These are phyloP conservation scores for Cartodere bifasciata DNA, from an alignment of 2,888 invertebrate genomes.

Conservation along the genomic window DNA sequence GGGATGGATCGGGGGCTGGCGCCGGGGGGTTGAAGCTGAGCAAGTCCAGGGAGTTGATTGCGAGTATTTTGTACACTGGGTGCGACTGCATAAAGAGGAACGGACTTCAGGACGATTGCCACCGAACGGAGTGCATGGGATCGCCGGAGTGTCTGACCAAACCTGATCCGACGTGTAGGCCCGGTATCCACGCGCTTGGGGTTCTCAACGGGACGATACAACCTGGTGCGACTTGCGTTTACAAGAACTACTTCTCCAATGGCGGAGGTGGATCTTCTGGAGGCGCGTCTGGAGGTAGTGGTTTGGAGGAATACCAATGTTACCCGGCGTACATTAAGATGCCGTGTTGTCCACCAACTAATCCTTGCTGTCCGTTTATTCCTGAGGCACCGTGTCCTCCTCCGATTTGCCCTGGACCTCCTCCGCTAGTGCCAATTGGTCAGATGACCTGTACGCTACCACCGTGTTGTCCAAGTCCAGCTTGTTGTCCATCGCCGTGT, in stretches of 20 bases:
- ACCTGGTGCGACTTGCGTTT: no score
- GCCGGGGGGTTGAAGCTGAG: constrained; percentile 32
- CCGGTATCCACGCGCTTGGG: constrained; percentile 28
- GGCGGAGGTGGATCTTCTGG: no score
- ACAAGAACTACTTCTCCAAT: no score
- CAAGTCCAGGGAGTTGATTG: constrained; percentile 42
- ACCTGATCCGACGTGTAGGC: constrained; percentile 37
- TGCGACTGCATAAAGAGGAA: constrained; percentile 46
- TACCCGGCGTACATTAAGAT: constrained; percentile 24
- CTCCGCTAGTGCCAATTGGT: constrained; percentile 25
- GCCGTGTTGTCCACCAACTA: constrained; percentile 16
- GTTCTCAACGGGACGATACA: constrained; percentile 14
- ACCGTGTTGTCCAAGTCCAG: constrained; percentile 14
- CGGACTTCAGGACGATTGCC: constrained; percentile 47
- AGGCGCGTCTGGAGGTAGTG: constrained; percentile 9
- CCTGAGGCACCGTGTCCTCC: constrained; percentile 26
- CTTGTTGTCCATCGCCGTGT: constrained; percentile 15
- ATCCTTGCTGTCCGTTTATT: constrained; percentile 23
- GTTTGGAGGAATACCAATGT: constrained; percentile 26
- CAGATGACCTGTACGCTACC: no score
- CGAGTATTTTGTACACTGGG: constrained; percentile 39
- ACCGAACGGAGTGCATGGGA: constrained; percentile 38
- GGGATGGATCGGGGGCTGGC: constrained; percentile 24
- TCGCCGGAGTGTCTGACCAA: constrained; percentile 34
- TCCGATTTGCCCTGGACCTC: constrained; percentile 23